Evolutionary conservation across 1,140 invertebrate species (phyloP), one percentile per base, ranked within the genome.

Genomic region (Wiebesia pumilae): DNA sequence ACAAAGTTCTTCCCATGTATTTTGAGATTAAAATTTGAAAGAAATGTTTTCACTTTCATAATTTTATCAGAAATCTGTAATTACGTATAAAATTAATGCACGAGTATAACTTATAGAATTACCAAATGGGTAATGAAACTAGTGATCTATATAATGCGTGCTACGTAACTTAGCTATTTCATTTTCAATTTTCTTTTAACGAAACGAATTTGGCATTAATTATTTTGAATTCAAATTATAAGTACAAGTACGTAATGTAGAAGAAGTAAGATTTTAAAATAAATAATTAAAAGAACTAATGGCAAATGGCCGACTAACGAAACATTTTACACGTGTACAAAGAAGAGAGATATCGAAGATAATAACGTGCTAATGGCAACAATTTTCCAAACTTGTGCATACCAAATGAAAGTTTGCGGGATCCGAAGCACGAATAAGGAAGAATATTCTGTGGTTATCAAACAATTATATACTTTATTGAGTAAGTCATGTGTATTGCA

Each of bases 381-480:
- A 54, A 73, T 75, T 77, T 33, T 16, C 10, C 69, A 33, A 75
- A 40, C 71, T 33, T 79, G 67, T 62, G 24, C 67, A 47, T 47
- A 62, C 27, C 51, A 75, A 83, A 77, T 77, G 75, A 84, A 77
- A 84, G 73, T 78, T 78, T 75, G 35, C 35, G 19, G 33, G 24
- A 21, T 27, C 27, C 12, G 21, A 58, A 7, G 12, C 19, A 62
- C 27, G 30, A 83, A 54, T 38, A 40, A 73, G 71, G 38, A 84
- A 69, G 62, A 43, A n/a, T 33, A 77, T 84, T 65, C 67, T 51
- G 82, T 27, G 30, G 54, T 35, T 84, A 83, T 83, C 71, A 51
- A 69, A 24, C 33, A 83, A 83, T 83, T 83, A 83, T 43, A 67
- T n/a, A 43, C 35, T 81, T n/a, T 51, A 54, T 75, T 71, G 43